Percentiles rank a stretch among this genome's conserved stretches.
Conservation (phyloP, 2,113 vertebrate species). For the Machaerirhynchus nigripectus region DNA sequence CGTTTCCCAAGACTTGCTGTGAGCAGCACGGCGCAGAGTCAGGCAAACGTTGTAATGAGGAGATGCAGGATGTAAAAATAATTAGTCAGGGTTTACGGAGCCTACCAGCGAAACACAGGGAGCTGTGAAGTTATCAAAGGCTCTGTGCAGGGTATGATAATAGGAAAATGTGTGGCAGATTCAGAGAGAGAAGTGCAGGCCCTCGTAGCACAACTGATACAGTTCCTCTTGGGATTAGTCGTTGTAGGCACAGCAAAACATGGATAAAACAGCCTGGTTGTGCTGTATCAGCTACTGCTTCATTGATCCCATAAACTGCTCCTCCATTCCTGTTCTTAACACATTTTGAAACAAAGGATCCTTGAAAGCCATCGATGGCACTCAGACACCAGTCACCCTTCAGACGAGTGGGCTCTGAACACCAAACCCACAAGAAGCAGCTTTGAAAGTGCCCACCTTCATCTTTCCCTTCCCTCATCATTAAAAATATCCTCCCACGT, state of each 20-base stretch:
- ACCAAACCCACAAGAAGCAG: not conserved
- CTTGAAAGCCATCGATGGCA: not conserved
- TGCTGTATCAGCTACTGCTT: not conserved
- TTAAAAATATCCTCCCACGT: not conserved
- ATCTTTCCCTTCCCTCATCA: not conserved
- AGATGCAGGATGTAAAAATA: slow-evolving; percentile 25
- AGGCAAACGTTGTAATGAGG: not conserved
- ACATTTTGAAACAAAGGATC: not conserved
- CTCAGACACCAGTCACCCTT: not conserved
- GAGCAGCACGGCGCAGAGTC: slow-evolving; percentile 5
- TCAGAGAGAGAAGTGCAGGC: not conserved
- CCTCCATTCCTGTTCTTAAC: not conserved
- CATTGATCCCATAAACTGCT: not conserved
- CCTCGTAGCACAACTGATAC: not conserved
- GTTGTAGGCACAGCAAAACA: not conserved
- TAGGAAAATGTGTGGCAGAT: not conserved
- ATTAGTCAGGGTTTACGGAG: slow-evolving; percentile 31
- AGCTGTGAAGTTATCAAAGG: not conserved
- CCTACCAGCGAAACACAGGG: not conserved
- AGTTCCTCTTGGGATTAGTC: not conserved
- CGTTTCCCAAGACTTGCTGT: not conserved
- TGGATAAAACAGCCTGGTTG: not conserved
- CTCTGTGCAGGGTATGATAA: not conserved
- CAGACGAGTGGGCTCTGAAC: not conserved
- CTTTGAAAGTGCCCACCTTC: not conserved